Evolutionary conservation across 1,140 invertebrate species (phyloP).

Genomic region (Arctopsyche grandis): DNA sequence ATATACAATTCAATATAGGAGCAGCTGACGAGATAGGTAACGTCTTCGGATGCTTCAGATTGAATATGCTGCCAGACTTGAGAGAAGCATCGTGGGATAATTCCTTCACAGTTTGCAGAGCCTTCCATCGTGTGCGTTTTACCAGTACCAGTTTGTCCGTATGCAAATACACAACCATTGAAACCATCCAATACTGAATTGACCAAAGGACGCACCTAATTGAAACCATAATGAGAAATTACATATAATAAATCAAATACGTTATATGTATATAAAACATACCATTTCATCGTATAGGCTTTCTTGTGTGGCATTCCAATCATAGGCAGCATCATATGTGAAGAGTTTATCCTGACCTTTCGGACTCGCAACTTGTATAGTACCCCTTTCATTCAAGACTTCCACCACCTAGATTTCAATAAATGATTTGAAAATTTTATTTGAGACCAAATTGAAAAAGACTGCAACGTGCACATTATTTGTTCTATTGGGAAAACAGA

Average conservation of each 20-base stretch:
- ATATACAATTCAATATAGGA: constrained; percentile 97
- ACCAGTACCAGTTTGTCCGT: constrained; percentile 94
- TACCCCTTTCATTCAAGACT: constrained; percentile 63
- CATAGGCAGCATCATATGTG: constrained; percentile 95
- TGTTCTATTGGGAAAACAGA: not conserved
- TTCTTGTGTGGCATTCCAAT: constrained; percentile 85
- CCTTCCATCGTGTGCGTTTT: constrained; percentile 98
- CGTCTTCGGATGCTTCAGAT: constrained; percentile 78
- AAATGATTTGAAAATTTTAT: not conserved
- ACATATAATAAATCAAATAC: not conserved
- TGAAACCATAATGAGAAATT: not conserved
- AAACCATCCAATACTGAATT: constrained; percentile 95
- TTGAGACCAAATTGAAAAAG: not conserved
- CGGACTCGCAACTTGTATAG: constrained; percentile 66
- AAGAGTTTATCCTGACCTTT: constrained; percentile 78
- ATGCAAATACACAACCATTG: constrained; percentile 97
- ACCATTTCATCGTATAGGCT: constrained; percentile 92
- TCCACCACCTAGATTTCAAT: constrained; percentile 59
- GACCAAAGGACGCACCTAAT: constrained; percentile 87
- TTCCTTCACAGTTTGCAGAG: constrained; percentile 76
- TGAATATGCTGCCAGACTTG: constrained; percentile 95
- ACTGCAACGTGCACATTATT: not conserved
- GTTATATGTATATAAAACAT: constrained; percentile 3
- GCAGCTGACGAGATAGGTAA: constrained; percentile 91
- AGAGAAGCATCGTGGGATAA: constrained; percentile 95